A percentile compares a stretch with the other conserved stretches of the same genome.
phyloP scores from a whole-genome alignment of 30 jellyfish, hydroid and myxozoan species.

The Chrysaora quinquecirrha region DNA sequence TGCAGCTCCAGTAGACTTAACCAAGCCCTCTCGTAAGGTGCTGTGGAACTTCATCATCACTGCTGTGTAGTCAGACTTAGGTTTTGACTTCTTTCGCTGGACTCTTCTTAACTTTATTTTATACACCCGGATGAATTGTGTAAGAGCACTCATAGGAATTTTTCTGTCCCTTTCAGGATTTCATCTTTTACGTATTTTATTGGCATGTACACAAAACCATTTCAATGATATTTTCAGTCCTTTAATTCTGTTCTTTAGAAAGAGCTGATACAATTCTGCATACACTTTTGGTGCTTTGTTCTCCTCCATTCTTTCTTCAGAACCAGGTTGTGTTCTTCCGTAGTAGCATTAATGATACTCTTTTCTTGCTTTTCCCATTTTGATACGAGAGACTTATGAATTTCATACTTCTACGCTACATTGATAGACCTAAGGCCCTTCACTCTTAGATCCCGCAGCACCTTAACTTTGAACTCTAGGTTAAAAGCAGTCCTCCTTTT shows the following conservation, averaged over 20 bases:
- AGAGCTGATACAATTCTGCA: constrained; percentile 5
- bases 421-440: constrained; percentile 1
- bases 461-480: constrained; percentile 8
- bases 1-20: constrained; percentile 13
- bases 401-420: constrained; percentile 15
- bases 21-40: constrained; percentile 30
- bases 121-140: background rate
- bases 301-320: constrained; percentile 4
- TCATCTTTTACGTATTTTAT: background rate
- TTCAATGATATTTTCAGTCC: constrained; percentile 1
- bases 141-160: constrained; percentile 2
- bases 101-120: constrained; percentile 25
- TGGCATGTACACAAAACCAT: constrained; percentile 4
- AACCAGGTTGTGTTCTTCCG: background rate
- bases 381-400: constrained; percentile 19
- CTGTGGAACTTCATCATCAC: constrained; percentile 44
- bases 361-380: constrained; percentile 21
- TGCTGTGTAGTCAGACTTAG: background rate
- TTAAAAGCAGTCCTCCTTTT: constrained; percentile 4
- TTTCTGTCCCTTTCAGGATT: background rate
- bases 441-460: constrained; percentile 4
- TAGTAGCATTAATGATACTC: constrained; percentile 6
- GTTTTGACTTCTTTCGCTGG: constrained; percentile 23
- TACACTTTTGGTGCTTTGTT: constrained; percentile 19
- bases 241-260: background rate